Percentiles rank a stretch among this genome's conserved stretches.
Evolutionary conservation across 2,113 vertebrate genomes (phyloP).

Genomic region (Chionomys nivalis): DNA sequence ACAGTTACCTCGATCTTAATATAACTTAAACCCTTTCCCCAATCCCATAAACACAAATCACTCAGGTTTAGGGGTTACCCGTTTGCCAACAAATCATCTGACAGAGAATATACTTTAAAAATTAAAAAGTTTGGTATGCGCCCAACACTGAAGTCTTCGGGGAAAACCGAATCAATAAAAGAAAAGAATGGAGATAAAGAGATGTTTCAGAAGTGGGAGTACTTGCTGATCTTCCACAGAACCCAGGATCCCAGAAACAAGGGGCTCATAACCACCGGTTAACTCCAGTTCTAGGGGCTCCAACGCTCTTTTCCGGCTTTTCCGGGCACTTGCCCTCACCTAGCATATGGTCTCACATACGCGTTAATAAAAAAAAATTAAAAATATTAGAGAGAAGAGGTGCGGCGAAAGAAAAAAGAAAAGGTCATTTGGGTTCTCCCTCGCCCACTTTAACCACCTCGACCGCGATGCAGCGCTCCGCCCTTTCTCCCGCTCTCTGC

Average conservation of each 20-base stretch:
- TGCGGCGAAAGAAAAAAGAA: neutral
- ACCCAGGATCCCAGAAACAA: neutral
- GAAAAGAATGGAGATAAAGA: neutral
- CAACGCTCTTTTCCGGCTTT: neutral
- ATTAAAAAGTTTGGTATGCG: neutral
- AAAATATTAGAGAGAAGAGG: neutral
- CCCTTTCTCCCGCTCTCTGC: neutral
- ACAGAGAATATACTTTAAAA: neutral
- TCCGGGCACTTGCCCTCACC: neutral
- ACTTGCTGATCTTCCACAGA: neutral
- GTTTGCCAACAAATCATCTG: neutral
- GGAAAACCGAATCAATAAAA: neutral
- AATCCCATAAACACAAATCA: neutral
- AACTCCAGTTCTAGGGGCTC: neutral
- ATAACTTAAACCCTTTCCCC: neutral
- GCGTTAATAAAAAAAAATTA: neutral
- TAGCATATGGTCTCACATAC: neutral
- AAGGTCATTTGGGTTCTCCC: neutral
- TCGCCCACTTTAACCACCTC: neutral
- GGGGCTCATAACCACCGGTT: neutral
- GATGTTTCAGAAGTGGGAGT: neutral
- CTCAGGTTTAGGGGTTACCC: neutral
- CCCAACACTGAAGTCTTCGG: neutral
- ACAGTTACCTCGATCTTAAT: neutral
- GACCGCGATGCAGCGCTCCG: neutral